Evolutionary conservation across 2,888 invertebrate genomes (phyloP), one percentile per base, ranked within the genome.

Genomic region (Lottia gigantea): DNA sequence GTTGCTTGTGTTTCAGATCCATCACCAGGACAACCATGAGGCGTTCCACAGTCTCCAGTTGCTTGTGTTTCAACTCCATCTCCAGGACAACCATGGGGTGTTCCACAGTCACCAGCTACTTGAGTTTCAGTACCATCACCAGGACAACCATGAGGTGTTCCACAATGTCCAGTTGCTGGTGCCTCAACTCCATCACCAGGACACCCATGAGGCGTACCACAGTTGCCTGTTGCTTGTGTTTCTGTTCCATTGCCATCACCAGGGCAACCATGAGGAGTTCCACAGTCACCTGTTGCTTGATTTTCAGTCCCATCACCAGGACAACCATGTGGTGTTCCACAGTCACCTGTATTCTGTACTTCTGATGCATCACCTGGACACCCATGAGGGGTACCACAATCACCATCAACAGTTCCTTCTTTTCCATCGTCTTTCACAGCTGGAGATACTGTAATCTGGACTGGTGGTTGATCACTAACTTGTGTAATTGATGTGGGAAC

Each of bases 371-470:
- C 73, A 12, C 72, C 71, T 12, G 73, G 73, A 47, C 75, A 76
- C 16, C 73, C 72, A 49, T 75, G 46, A 62, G 65, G 62, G 11
- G 62, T 69, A 26, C 74, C 72, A 66, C 73, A 72, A 64, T 67
- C 66, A 69, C 45, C 71, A 46, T 69, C 65, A 26, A 66, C 64
- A 46, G 31, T 46, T 12, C 46, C 31, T 15, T 49, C 66, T 19
- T 45, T 64, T 8, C 11, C 46, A 46, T 63, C 74, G 62, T 62
- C 70, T 55, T 67, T 75, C 73, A 46, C 69, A 2, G 74, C 77
- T 66, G 85, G 82, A 12, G 82, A 81, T 66, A 83, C 82, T 61
- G 83, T 83, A 66, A 83, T 83, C 76, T 83, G 82, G 31, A 83
- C 82, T 49, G 83, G 83, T 67, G 81, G 68, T 62, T 81, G 62